A percentile compares a stretch with the other conserved stretches of the same genome.
phyloP scores from a whole-genome alignment of 2,888 invertebrate species.

The Drosophila phalerata region DNA sequence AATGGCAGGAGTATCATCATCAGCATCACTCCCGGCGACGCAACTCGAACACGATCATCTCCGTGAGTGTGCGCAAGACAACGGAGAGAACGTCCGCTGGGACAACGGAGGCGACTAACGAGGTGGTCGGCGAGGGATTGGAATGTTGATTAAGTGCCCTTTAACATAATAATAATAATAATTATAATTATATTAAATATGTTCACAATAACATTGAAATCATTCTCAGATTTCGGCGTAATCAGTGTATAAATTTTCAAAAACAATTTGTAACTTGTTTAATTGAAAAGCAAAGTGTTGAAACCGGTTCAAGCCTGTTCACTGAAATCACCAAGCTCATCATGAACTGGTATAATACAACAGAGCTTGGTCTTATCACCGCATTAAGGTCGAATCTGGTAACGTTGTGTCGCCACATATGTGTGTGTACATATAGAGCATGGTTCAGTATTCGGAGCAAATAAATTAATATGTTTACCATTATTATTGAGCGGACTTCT shows the following conservation, averaged over 20 bases:
- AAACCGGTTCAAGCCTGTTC: slow-evolving; percentile 58
- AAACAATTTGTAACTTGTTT: slow-evolving; percentile 57
- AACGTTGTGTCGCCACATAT: slow-evolving; percentile 44
- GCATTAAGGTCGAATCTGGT: slow-evolving; percentile 73
- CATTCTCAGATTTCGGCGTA: slow-evolving; percentile 31
- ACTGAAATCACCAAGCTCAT: slow-evolving; percentile 38
- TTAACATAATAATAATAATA: slow-evolving; percentile 24
- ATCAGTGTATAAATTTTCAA: slow-evolving; percentile 49
- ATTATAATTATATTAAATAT: background rate
- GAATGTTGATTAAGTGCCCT: slow-evolving; percentile 43
- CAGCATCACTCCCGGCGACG: slow-evolving; percentile 40
- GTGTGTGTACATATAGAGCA: slow-evolving; percentile 55
- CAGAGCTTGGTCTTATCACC: slow-evolving; percentile 67
- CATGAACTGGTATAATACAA: slow-evolving; percentile 60
- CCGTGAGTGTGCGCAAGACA: slow-evolving; percentile 65
- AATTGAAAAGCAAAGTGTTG: slow-evolving; percentile 51
- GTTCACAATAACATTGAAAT: slow-evolving; percentile 18
- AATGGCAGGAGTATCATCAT: slow-evolving; percentile 78
- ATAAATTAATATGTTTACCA: slow-evolving; percentile 51
- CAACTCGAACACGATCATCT: slow-evolving; percentile 59
- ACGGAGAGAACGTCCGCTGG: slow-evolving; percentile 39
- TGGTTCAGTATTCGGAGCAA: slow-evolving; percentile 61
- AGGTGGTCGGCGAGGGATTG: background rate
- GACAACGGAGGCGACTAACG: background rate
- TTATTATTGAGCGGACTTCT: slow-evolving; percentile 27